Evolutionary conservation across 2,797 vertebrate genomes (phyloP).

Genomic region (Amphiprion clarkii): DNA sequence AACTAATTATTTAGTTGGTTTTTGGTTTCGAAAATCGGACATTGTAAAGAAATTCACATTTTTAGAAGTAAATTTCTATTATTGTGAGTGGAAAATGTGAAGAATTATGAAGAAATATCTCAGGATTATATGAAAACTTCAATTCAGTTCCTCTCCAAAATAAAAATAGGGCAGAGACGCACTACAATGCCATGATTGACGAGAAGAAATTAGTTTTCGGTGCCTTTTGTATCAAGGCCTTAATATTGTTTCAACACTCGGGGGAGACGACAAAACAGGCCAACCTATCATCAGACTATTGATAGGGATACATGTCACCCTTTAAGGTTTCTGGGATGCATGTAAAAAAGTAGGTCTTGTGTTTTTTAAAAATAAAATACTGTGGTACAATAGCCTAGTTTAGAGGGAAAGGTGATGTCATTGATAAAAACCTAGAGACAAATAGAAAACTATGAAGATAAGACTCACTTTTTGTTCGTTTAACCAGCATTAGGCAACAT

Average conservation of each 20-base stretch:
- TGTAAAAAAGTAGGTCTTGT: slow-evolving; percentile 54
- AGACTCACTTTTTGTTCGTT: neutral
- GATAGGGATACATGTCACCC: slow-evolving; percentile 59
- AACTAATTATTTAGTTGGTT: too few species aligned
- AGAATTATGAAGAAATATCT: neutral
- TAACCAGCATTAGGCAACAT: too few species aligned
- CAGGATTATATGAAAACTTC: slow-evolving; percentile 10
- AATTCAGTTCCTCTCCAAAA: slow-evolving; percentile 31
- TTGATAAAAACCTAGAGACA: neutral
- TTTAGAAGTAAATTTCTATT: too few species aligned
- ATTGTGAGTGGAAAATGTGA: too few species aligned
- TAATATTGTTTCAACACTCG: slow-evolving; percentile 61
- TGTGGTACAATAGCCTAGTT: slow-evolving; percentile 53
- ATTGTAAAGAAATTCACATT: too few species aligned
- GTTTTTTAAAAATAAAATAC: slow-evolving; percentile 17
- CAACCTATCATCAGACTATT: slow-evolving; percentile 61
- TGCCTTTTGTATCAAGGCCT: slow-evolving; percentile 62
- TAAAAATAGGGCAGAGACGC: slow-evolving; percentile 51
- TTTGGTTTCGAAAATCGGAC: too few species aligned
- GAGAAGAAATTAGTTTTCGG: slow-evolving; percentile 53
- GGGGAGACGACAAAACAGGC: slow-evolving; percentile 72
- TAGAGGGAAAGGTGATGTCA: slow-evolving; percentile 4
- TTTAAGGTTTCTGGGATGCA: slow-evolving; percentile 72
- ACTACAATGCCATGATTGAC: slow-evolving; percentile 34
- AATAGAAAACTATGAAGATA: neutral